Percentiles rank a stretch among this genome's conserved stretches.
phyloP scores from a whole-genome alignment of 2,797 vertebrate species.

The Lacerta agilis region DNA sequence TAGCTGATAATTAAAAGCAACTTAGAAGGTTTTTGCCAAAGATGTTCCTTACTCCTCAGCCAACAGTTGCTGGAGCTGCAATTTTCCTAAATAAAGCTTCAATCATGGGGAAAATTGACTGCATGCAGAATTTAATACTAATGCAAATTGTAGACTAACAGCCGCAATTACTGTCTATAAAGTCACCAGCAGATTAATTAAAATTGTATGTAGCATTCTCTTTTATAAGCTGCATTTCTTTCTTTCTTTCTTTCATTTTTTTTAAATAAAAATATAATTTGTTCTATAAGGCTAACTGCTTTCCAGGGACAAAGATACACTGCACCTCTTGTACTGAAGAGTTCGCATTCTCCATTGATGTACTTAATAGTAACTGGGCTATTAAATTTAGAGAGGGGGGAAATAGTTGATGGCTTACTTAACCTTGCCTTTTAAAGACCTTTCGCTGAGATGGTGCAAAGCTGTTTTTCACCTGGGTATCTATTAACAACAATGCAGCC shows the following conservation, averaged over 20 bases:
- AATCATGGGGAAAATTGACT: conserved; percentile 10
- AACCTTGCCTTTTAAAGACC: background rate
- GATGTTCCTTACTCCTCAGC: background rate
- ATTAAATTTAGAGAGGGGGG: background rate
- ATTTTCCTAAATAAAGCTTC: conserved; percentile 14
- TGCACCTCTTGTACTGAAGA: background rate
- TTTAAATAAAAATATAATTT: background rate
- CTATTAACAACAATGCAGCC: background rate
- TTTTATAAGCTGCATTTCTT: background rate
- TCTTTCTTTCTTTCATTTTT: background rate
- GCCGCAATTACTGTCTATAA: conserved; percentile 17
- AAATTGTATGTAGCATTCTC: conserved; percentile 1
- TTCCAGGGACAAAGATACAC: background rate
- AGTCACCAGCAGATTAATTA: conserved; percentile 7
- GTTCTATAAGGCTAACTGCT: background rate
- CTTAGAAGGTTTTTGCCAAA: background rate
- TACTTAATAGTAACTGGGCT: background rate
- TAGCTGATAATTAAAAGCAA: background rate
- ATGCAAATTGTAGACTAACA: conserved; percentile 17
- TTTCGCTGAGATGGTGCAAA: background rate
- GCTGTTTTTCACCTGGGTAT: background rate
- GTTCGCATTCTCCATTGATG: background rate
- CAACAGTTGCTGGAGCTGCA: background rate
- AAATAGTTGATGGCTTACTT: background rate
- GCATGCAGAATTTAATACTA: conserved; percentile 9